phyloP scores from a whole-genome alignment of 2,888 invertebrate species.

The Euzetes globulus region DNA sequence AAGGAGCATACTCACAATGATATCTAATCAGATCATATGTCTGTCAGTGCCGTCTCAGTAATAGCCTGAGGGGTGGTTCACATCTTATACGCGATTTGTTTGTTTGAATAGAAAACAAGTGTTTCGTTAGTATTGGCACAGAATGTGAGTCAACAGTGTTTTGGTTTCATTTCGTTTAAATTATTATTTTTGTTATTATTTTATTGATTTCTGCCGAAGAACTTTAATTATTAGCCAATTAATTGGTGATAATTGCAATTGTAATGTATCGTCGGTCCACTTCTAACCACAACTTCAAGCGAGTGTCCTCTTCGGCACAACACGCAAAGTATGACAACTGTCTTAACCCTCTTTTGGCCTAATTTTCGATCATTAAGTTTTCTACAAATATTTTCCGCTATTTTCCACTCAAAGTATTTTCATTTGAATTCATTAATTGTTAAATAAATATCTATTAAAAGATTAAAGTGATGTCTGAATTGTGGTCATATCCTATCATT shows the following conservation, averaged over 20 bases:
- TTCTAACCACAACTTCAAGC: slow-evolving; percentile 1
- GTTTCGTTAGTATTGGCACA: slow-evolving; percentile 10
- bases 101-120: slow-evolving; percentile 17
- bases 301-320: slow-evolving; percentile 6
- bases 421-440: no score
- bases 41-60: not conserved
- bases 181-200: not conserved
- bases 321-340: slow-evolving; percentile 20
- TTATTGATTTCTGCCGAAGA: not conserved
- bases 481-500: no score
- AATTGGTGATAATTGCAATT: not conserved
- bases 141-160: slow-evolving; percentile 7
- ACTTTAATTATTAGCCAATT: not conserved
- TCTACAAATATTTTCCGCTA: no score
- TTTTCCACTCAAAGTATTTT: no score
- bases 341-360: not conserved
- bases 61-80: slow-evolving; percentile 12
- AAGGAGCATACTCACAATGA: no score
- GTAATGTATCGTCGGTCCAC: not conserved
- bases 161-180: not conserved
- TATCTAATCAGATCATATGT: no score
- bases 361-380: no score
- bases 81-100: slow-evolving; percentile 4
- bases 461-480: no score
- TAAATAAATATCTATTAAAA: no score